phyloP scores from a whole-genome alignment of 2,113 vertebrate species.

The Zapornia atra region DNA sequence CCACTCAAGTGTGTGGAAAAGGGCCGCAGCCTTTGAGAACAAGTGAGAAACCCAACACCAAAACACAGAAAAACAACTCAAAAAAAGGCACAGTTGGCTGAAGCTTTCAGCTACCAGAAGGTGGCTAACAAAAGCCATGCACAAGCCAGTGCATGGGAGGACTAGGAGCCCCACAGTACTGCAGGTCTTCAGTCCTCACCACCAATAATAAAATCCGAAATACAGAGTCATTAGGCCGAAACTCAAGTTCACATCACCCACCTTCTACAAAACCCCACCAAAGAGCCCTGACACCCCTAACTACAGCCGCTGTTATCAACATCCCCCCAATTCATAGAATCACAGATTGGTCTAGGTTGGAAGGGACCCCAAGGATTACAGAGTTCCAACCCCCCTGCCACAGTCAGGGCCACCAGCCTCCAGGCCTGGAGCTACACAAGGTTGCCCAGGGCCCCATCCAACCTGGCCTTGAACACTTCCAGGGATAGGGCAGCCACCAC shows the following conservation, averaged over 20 bases:
- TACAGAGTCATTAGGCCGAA: background rate
- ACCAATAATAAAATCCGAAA: background rate
- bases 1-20: background rate
- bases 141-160: rapidly evolving
- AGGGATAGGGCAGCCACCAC: too few species aligned
- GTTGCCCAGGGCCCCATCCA: too few species aligned
- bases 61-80: background rate
- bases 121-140: background rate
- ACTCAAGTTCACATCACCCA: background rate
- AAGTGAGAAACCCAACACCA: background rate
- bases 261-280: background rate
- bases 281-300: background rate
- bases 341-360: too few species aligned
- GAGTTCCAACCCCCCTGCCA: too few species aligned
- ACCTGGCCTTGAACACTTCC: too few species aligned
- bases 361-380: too few species aligned
- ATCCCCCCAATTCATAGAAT: background rate
- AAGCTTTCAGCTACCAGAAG: background rate
- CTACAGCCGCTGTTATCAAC: rapidly evolving
- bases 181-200: background rate
- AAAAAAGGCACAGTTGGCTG: background rate
- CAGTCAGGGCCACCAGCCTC: too few species aligned
- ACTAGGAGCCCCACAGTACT: background rate
- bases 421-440: too few species aligned
- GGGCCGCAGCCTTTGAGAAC: background rate